Base-by-base conservation (phyloP, 37 sponge, comb jelly and placozoan genomes). In the Petrosia ficiformis region DNA sequence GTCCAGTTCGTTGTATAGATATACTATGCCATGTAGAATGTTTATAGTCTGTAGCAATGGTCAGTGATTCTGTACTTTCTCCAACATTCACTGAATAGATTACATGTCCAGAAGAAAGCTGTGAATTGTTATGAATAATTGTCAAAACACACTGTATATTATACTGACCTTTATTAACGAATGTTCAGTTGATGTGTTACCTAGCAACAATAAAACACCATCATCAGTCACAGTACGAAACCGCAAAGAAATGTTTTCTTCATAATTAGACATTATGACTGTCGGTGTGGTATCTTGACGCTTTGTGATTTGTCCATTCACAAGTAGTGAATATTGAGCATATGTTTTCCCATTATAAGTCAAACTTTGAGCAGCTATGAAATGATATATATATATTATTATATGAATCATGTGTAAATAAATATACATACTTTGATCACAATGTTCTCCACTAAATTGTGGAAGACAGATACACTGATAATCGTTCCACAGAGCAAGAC, bases 391-490 rank as follows among this genome's bases (percentile, higher is more conserved):
- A 30, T 2, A 29, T 26, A 11, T 32, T n/a, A 6, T 26, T 25
- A 26, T 24, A 30, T 30, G 56, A 24, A 26, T n/a, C 25, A 72
- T 22, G 40, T 69, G 70, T 22, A 42, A 11, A 72, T 11, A 33
- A 73, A 26, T 54, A 24, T 73, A 38, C 61, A 4, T 63, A 86
- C 87, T 76, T 57, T 52, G 40, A 25, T 59, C 59, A 69, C 84
- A 83, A 29, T 40, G 52, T 26, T 56, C 57, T 72, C 84, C 84
- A 35, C 57, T 64, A 2, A 29, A 25, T 26, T 64, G 61, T 31
- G 79, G 78, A 4, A 78, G 77, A 43, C 90, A 89, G 52, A 71
- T 39, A 72, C 85, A 91, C 38, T 8, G 33, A 44, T 37, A 68
- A 1, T 44, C 75, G 0, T 33, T 58, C 56, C 69, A 78, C 29